Evolutionary conservation across 2,797 vertebrate species (phyloP), one percentile per base, ranked within the genome.

Genomic region (Pteropus rufus): DNA sequence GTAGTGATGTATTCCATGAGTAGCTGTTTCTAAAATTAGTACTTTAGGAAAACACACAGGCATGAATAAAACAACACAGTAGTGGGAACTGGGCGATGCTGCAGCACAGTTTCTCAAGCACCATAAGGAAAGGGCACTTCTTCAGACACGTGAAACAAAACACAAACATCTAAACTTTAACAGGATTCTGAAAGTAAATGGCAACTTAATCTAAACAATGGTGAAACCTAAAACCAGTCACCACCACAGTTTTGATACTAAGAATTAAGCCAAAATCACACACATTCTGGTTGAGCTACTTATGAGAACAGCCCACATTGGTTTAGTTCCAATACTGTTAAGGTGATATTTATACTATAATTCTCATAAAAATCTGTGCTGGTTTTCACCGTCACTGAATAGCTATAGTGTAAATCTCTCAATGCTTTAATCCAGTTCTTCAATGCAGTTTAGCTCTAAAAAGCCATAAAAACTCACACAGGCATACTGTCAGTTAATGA

Each of bases 361-460:
- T 86, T 72, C 65, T 91, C 90, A 41, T n/a, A 97, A 97, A 60
- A 91, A 76, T 14, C 39, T 96, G 84, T 52, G 81, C 29, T 34
- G 85, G 75, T 72, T 97, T 90, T 67, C 44, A 89, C 44, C 82
- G 72, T 77, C 91, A 88, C 39, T 18, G 34, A 88, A 67, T 26
- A 97, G 86, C 67, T 91, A 73, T 2, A 72, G 77, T 31, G 97
- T 36, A 97, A 87, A 64, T 69, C 49, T 49, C 72, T 73, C 82
- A 65, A 23, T 75, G 97, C 34, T 95, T 94, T 46, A 14, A 39
- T 36, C 58, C 46, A 90, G 85, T 72, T 84, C 67, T 97, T 97
- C 87, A 98, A 90, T 98, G 95, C 97, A 97, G 89, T 65, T 97
- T 85, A 94, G 73, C 73, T 80, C 62, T 5, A 97, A 93, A 73